Evolutionary conservation across 2,888 invertebrate species (phyloP).

Genomic region (Coelogynopora nodosa): DNA sequence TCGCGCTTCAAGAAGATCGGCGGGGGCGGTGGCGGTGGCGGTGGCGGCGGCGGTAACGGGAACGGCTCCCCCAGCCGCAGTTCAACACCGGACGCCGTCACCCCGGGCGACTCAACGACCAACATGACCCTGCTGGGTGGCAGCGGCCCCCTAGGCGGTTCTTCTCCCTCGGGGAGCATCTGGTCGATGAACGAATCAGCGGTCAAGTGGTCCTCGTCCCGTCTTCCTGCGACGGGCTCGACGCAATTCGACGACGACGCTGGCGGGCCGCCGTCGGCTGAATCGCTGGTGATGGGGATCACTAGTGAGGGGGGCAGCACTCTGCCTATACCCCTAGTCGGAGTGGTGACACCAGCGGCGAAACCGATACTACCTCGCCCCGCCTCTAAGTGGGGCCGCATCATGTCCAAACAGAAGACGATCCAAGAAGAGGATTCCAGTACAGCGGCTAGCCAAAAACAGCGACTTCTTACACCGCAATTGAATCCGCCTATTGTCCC

Average conservation of each 20-base stretch:
- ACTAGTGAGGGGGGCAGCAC: background rate
- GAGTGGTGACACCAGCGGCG: background rate
- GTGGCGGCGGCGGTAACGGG: background rate
- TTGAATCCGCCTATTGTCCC: too few species aligned
- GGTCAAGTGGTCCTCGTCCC: background rate
- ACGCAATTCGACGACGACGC: background rate
- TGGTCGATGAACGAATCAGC: background rate
- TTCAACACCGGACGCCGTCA: background rate
- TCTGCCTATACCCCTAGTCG: too few species aligned
- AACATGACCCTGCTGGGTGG: background rate
- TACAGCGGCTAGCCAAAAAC: background rate
- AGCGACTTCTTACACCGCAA: background rate
- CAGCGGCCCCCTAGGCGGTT: background rate
- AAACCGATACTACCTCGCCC: background rate
- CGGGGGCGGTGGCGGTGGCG: too few species aligned
- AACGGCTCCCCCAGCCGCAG: background rate
- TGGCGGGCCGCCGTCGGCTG: background rate
- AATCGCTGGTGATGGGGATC: too few species aligned
- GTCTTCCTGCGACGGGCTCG: background rate
- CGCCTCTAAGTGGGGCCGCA: background rate
- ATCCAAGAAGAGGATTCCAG: background rate
- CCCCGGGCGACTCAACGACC: background rate
- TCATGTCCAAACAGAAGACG: background rate
- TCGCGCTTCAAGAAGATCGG: slow-evolving; percentile 62
- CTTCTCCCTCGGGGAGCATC: background rate